Conservation (phyloP, 2,797 vertebrate species). For the Macropus fuliginosus region DNA sequence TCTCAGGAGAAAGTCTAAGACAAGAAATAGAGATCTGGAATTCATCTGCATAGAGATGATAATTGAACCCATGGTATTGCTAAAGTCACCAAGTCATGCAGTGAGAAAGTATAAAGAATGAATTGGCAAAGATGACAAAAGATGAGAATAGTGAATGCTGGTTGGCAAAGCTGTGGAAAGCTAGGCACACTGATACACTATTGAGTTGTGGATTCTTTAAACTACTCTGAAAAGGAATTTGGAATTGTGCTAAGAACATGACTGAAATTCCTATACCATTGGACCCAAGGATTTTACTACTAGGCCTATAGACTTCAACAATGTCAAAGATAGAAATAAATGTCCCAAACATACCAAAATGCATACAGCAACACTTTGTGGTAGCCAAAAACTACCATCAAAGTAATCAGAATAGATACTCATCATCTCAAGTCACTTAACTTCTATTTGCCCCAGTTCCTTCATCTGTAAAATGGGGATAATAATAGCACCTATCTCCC, state of each 20-base stretch:
- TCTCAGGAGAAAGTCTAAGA: background rate
- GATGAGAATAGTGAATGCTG: background rate
- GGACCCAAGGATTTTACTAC: background rate
- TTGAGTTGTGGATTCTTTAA: background rate
- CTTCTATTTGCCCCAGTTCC: background rate
- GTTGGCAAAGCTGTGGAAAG: background rate
- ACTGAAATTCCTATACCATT: background rate
- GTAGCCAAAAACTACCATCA: background rate
- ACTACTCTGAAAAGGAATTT: background rate
- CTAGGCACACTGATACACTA: background rate
- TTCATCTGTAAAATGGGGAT: background rate
- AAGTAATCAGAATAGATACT: background rate
- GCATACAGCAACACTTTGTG: background rate
- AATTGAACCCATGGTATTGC: background rate
- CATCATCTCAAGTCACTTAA: background rate
- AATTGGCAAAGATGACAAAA: background rate
- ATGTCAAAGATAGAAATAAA: background rate
- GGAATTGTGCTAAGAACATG: background rate
- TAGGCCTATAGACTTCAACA: background rate
- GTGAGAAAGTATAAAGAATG: background rate
- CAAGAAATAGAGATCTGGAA: background rate
- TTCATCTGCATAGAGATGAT: background rate
- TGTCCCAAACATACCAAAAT: background rate
- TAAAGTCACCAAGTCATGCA: background rate
- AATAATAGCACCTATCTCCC: background rate